Base-by-base conservation (phyloP, 2,888 invertebrate species). In the Marasmarcha lunaedactyla region DNA sequence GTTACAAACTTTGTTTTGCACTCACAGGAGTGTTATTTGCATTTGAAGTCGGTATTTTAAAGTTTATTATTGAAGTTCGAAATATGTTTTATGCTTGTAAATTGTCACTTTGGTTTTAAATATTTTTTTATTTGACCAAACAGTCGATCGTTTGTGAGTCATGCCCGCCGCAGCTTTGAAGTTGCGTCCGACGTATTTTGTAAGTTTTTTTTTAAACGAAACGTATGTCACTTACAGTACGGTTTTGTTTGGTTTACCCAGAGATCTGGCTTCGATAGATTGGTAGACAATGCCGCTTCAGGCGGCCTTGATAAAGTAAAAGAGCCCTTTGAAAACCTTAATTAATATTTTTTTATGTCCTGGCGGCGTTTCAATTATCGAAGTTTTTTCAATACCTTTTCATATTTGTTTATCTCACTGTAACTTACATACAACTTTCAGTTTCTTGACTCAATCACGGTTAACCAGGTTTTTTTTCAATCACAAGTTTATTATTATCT, bases 141-240 rank as follows among this genome's bases (percentile, higher is more conserved):
- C 53, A 50, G 67, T 69, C 57, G 68, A 62, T 67, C 64, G 67
- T 66, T 57, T 67, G 67, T 76, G 77, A 77, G 59, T 77, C 78
- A 74, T 57, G 55, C 52, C 55, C 55, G 59, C 54, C 43, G 63
- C n/a, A n/a, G n/a, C 72, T 71, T 73, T 72, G 70, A 68, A 55
- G 58, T 56, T 44, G 20, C 20, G 50, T 30, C 36, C 37, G 53
- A 54, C 60, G 59, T 57, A 56, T 59, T 55, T 63, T 63, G 54
- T 58, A 60, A 54, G 56, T 58, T 45, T 63, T 57, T 57, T 63
- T 59, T 55, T 43, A 38, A 43, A 42, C 43, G 43, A 40, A 52
- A 48, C 49, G 54, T 50, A 58, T 53, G 62, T 70, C 70, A 67
- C 66, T 70, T 69, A 61, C 63, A 67, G 54, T 57, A 52, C 42